Conservation (phyloP, 2,888 invertebrate genomes). For the Steinernema carpocapsae region DNA sequence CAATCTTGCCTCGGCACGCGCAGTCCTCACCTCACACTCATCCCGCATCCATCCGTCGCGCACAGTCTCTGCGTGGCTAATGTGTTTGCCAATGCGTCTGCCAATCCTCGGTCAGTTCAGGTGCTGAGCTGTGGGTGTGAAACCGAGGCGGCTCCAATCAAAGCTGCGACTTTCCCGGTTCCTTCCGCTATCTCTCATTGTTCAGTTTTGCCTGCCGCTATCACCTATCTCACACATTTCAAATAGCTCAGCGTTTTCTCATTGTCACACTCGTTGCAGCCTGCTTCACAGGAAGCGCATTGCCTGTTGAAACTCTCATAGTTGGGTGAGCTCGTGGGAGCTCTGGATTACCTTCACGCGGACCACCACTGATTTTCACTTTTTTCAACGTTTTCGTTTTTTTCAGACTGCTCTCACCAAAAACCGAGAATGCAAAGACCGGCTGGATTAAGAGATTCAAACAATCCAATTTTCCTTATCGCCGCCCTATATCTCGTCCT, state of each 20-base stretch:
- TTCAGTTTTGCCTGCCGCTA: conserved; percentile 15
- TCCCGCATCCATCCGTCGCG: background rate
- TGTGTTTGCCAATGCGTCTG: background rate
- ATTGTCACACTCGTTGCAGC: background rate
- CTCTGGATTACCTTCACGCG: background rate
- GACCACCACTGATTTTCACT: conserved; percentile 23
- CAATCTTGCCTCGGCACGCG: conserved; percentile 30
- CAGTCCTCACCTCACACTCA: conserved; percentile 21
- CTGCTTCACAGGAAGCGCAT: background rate
- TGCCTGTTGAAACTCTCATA: conserved; percentile 17
- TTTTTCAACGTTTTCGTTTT: background rate
- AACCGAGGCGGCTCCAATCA: background rate
- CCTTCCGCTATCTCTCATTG: background rate
- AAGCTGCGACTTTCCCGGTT: background rate
- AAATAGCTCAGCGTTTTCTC: background rate
- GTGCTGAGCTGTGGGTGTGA: background rate
- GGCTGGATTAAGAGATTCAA: conserved; percentile 2
- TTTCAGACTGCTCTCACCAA: conserved; percentile 2
- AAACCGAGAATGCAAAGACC: background rate
- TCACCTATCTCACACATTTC: background rate
- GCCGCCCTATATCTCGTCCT: conserved; percentile 23
- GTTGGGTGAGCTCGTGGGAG: background rate
- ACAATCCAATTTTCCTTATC: conserved; percentile 31
- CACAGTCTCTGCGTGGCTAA: too few species aligned
- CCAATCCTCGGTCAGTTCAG: background rate